Evolutionary conservation across 2,113 vertebrate genomes (phyloP).

Genomic region (Cyprinodon variegatus): DNA sequence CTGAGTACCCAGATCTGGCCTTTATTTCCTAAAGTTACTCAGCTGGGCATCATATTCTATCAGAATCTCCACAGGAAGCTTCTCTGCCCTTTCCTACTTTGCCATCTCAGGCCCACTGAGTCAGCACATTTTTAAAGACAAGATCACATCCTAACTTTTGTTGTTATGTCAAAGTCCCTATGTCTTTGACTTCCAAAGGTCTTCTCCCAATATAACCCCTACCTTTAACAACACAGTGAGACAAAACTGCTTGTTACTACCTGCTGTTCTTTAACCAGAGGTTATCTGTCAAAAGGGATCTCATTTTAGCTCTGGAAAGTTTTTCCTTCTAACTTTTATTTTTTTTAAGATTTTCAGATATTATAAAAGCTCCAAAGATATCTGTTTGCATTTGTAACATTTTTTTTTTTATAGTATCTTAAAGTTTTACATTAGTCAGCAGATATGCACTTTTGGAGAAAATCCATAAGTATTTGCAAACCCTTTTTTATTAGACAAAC

Average conservation of each 20-base stretch:
- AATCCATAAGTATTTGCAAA: not conserved
- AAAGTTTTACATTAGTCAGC: not conserved
- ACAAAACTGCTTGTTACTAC: conserved; percentile 29
- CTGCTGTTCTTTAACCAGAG: conserved; percentile 44
- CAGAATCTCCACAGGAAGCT: conserved; percentile 51
- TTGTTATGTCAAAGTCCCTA: conserved; percentile 59
- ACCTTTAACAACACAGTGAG: conserved; percentile 32
- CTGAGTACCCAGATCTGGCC: conserved; percentile 41
- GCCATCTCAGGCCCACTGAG: conserved; percentile 36
- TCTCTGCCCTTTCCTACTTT: conserved; percentile 42
- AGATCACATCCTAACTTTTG: conserved; percentile 63
- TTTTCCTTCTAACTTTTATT: not conserved
- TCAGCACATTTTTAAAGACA: conserved; percentile 50
- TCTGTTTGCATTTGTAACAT: not conserved
- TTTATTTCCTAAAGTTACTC: conserved; percentile 19
- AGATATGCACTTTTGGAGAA: not conserved
- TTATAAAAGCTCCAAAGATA: not conserved
- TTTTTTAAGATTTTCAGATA: not conserved
- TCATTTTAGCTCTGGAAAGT: not conserved
- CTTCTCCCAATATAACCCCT: conserved; percentile 38
- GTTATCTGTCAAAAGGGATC: conserved; percentile 27
- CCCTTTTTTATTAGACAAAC: conserved; percentile 1
- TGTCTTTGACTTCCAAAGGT: conserved; percentile 49
- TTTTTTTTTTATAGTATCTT: not conserved
- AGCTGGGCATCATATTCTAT: conserved; percentile 54